Evolutionary conservation across 2,113 vertebrate species (phyloP), one percentile per base, ranked within the genome.

Genomic region (Alaudala cheleensis): DNA sequence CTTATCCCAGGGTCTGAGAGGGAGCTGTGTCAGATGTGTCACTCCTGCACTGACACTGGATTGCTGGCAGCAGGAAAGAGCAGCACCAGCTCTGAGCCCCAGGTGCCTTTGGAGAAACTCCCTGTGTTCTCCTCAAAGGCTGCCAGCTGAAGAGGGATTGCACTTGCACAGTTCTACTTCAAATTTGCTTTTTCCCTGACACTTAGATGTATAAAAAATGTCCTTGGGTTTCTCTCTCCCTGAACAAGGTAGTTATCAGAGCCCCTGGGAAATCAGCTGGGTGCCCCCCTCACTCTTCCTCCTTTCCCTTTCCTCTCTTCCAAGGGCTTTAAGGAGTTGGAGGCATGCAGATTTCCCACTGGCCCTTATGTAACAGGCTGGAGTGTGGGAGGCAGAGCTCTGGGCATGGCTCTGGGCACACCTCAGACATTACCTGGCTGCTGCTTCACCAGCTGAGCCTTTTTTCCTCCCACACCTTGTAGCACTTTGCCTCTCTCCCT

Each of bases 81-180:
- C 17, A 7, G 61, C n/a, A 10, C 5, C 60, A 28, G 53, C 84
- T 19, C 77, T 17, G 56, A 91, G 69, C 31, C 31, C 1, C 12
- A 44, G 65, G 71, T 49, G 28, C 69, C 92, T 91, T 56, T 90
- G 70, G n/a, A 89, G 91, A 91, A 89, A 79, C 91, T 65, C 86
- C 91, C 86, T 84, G 72, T 84, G 44, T 72, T 92, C 95, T 91
- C 25, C 67, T 86, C 90, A 94, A 74, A 93, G 92, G 87, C 82
- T 92, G 39, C n/a, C 4, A 47, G 84, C 23, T 4, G 80, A 40
- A 56, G 28, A 53, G 83, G 92, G 85, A 69, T 69, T 17, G n/a
- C 81, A 14, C 34, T 69, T 80, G 25, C 10, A 16, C 71, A 65
- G 74, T 51, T 84, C 79, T 76, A 79, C 20, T 45, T 40, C 10